These are phyloP conservation scores for Hydrochoerus hydrochaeris DNA, from an alignment of 2,113 vertebrate genomes.

Conservation along the genomic window DNA sequence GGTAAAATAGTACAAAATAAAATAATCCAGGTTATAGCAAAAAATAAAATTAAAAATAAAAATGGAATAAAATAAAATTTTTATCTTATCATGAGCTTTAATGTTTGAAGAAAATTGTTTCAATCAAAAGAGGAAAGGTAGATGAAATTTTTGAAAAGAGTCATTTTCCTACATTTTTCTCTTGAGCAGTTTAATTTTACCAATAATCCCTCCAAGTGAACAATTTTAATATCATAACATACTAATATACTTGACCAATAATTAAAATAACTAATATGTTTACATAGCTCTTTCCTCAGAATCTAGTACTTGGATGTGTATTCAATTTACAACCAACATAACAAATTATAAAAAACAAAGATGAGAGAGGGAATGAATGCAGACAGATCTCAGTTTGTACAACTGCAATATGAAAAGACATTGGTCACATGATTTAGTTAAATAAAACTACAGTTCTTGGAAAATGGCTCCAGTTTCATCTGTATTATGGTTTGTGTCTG, in stretches of 20 bases:
- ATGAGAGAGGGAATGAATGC: not conserved
- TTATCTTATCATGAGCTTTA: not conserved
- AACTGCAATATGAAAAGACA: not conserved
- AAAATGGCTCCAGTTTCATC: not conserved
- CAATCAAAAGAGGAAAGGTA: slow-evolving; percentile 37
- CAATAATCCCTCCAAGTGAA: slow-evolving; percentile 12
- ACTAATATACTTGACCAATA: not conserved
- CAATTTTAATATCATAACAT: not conserved
- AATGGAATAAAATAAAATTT: not conserved
- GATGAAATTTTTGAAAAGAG: not conserved
- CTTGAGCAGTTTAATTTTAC: not conserved
- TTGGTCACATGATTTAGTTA: slow-evolving; percentile 5
- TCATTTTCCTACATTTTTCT: not conserved
- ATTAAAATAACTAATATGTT: not conserved
- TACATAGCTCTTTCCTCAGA: not conserved
- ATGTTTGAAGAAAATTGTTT: slow-evolving; percentile 10
- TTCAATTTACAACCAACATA: not conserved
- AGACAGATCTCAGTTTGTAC: not conserved
- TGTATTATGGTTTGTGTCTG: too few species aligned
- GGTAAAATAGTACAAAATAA: slow-evolving; percentile 20
- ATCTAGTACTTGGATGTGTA: not conserved
- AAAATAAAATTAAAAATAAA: slow-evolving; percentile 3
- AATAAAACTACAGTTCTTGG: not conserved
- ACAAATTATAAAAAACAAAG: not conserved
- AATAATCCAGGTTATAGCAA: not conserved